A percentile compares a stretch with the other conserved stretches of the same genome.
These are phyloP conservation scores for Dendroctonus valens DNA, from an alignment of 1,140 invertebrate species.

Conservation along the genomic window DNA sequence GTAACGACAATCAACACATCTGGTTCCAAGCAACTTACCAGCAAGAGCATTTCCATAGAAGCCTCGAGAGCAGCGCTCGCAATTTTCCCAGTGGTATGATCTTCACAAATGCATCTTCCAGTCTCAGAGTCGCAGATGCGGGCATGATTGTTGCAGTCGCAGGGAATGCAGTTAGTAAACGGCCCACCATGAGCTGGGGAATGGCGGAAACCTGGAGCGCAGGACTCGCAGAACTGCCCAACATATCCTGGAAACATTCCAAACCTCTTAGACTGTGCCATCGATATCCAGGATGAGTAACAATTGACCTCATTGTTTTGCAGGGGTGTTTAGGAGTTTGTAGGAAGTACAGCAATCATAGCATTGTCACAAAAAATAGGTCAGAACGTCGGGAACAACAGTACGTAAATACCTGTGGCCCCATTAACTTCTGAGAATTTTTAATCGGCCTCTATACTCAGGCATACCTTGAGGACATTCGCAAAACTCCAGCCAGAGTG, in stretches of 20 bases:
- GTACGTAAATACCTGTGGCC: too few species aligned
- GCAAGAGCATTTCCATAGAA: constrained; percentile 93
- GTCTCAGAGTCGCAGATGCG: constrained; percentile 94
- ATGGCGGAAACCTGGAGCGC: constrained; percentile 89
- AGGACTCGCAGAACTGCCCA: constrained; percentile 96
- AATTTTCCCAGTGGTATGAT: constrained; percentile 97
- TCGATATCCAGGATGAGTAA: too few species aligned
- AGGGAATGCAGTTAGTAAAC: constrained; percentile 90
- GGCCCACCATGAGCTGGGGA: constrained; percentile 80
- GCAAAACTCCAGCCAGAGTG: constrained; percentile 93
- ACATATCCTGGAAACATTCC: constrained; percentile 63
- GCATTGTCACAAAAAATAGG: too few species aligned
- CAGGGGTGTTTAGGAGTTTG: too few species aligned
- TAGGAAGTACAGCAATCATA: too few species aligned
- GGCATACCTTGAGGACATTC: constrained; percentile 73
- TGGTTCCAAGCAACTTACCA: constrained; percentile 42
- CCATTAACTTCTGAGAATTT: too few species aligned
- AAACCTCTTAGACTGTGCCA: too few species aligned
- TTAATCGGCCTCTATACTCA: neutral
- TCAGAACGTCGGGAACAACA: too few species aligned
- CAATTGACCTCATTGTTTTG: too few species aligned
- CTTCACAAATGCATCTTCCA: constrained; percentile 93
- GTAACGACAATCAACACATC: neutral
- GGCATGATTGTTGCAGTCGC: constrained; percentile 94
- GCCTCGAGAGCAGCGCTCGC: constrained; percentile 88